These are phyloP conservation scores for Riptortus pedestris DNA, from an alignment of 1,140 invertebrate genomes.

Conservation along the genomic window DNA sequence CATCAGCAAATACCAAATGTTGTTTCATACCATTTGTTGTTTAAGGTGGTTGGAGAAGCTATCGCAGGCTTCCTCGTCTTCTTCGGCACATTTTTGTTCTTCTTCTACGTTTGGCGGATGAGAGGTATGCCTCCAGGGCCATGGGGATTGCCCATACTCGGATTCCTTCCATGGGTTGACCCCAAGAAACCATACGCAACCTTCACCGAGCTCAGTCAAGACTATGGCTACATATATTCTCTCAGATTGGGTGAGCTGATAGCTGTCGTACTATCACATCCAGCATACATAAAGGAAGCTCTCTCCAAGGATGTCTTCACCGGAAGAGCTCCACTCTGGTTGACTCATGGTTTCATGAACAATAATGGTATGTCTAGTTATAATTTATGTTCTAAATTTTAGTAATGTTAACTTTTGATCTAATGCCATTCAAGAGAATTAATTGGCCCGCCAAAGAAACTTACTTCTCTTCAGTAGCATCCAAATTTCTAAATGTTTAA, in stretches of 20 bases:
- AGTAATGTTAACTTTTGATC: too few species aligned
- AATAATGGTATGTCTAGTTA: constrained; percentile 63
- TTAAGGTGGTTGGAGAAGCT: too few species aligned
- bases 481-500: too few species aligned
- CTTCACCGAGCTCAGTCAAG: constrained; percentile 49
- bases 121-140: constrained; percentile 58
- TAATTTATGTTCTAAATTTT: too few species aligned
- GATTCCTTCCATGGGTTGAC: constrained; percentile 64
- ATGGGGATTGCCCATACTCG: constrained; percentile 60
- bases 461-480: too few species aligned
- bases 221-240: constrained; percentile 60
- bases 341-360: constrained; percentile 76
- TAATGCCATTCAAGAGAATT: too few species aligned
- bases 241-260: constrained; percentile 59
- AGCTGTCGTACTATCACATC: constrained; percentile 63
- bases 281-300: constrained; percentile 53
- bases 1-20: too few species aligned
- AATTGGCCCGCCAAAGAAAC: too few species aligned
- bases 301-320: constrained; percentile 57
- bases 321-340: constrained; percentile 62
- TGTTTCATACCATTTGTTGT: too few species aligned
- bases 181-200: constrained; percentile 53
- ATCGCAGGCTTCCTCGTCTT: not conserved
- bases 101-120: constrained; percentile 24
- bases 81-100: not conserved